Conservation (phyloP, 1,140 invertebrate species). For the Cotesia vestalis region DNA sequence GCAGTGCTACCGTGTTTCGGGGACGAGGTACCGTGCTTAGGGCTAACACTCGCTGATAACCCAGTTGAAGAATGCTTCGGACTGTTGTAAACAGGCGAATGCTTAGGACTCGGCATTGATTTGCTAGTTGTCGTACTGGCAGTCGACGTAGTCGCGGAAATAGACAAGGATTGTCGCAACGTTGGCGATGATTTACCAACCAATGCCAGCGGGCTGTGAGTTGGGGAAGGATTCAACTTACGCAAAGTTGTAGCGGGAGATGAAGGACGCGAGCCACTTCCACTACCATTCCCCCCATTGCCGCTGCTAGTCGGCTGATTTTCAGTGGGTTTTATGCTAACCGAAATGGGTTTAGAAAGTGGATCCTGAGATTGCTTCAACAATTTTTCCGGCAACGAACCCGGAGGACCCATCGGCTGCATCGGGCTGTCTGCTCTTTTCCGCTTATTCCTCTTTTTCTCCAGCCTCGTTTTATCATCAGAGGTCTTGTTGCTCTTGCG, state of each 20-base stretch:
- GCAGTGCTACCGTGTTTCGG: conserved; percentile 76
- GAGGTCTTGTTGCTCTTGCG: conserved; percentile 67
- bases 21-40: conserved; percentile 75
- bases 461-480: conserved; percentile 72
- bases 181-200: conserved; percentile 71
- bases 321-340: conserved; percentile 78
- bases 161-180: conserved; percentile 63
- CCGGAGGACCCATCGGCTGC: conserved; percentile 85
- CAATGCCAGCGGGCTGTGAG: conserved; percentile 70
- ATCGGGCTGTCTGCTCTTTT: conserved; percentile 81
- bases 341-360: conserved; percentile 76
- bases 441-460: conserved; percentile 78
- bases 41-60: conserved; percentile 71
- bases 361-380: conserved; percentile 74
- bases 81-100: conserved; percentile 80
- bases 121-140: conserved; percentile 60
- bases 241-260: conserved; percentile 73
- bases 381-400: conserved; percentile 83
- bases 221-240: conserved; percentile 78
- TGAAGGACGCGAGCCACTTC: conserved; percentile 64
- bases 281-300: too few relatives aligned
- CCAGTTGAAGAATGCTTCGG: conserved; percentile 71
- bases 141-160: conserved; percentile 21
- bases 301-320: conserved; percentile 66
- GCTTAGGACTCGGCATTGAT: conserved; percentile 75